Conservation (phyloP, 2,888 invertebrate species). For the Ischnus inquisitorius region DNA sequence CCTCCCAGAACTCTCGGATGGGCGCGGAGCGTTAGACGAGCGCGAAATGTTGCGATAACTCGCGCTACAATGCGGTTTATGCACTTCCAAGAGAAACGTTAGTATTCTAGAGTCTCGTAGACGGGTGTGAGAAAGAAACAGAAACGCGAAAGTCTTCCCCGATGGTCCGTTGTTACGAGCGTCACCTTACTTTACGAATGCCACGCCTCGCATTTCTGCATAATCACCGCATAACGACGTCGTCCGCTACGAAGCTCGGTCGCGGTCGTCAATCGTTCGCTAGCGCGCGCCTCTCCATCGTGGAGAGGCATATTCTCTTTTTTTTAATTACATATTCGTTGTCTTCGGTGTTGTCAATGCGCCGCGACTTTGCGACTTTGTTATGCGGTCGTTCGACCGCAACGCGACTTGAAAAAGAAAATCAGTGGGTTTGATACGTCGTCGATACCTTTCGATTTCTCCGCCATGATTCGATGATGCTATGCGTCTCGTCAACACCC, state of each 20-base stretch:
- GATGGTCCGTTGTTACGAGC: constrained; percentile 26
- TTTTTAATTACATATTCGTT: constrained; percentile 21
- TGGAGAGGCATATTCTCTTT: background rate
- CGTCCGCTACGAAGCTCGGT: constrained; percentile 4
- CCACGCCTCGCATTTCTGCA: constrained; percentile 83
- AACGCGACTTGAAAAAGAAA: background rate
- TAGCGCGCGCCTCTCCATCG: constrained; percentile 39
- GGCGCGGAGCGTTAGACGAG: constrained; percentile 37
- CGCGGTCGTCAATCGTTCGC: constrained; percentile 69
- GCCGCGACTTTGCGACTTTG: background rate
- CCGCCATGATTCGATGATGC: background rate
- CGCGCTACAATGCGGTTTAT: constrained; percentile 21
- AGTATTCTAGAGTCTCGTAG: background rate
- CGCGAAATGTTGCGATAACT: constrained; percentile 45
- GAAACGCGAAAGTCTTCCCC: constrained; percentile 32
- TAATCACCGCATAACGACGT: constrained; percentile 70
- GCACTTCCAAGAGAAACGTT: constrained; percentile 14
- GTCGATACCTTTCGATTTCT: constrained; percentile 11
- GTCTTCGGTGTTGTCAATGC: constrained; percentile 12
- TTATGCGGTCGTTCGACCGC: background rate
- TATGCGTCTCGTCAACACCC: background rate
- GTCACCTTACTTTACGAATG: constrained; percentile 72
- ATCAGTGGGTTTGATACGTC: constrained; percentile 22
- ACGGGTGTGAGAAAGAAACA: background rate
- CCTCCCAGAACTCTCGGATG: constrained; percentile 1